phyloP scores from a whole-genome alignment of 92 coral and sea anemone species.

The Anthopleura xanthogrammica region DNA sequence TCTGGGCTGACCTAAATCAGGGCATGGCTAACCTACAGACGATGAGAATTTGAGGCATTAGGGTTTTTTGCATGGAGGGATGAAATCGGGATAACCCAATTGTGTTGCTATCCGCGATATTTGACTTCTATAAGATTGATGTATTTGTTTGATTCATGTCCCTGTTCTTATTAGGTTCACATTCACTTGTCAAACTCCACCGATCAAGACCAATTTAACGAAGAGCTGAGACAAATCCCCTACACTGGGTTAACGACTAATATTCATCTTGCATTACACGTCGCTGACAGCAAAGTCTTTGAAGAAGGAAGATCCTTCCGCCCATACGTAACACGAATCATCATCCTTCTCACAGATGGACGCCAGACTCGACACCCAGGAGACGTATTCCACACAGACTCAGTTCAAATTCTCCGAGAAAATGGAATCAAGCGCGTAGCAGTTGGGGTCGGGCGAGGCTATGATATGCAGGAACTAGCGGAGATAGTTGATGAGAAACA shows the following conservation, averaged over 20 bases:
- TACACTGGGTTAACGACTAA: conserved; percentile 63
- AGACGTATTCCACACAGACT: conserved; percentile 47
- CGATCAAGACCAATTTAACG: background rate
- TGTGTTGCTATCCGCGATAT: too few species aligned
- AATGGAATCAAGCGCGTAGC: conserved; percentile 55
- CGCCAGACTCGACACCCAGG: conserved; percentile 57
- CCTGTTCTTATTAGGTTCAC: background rate
- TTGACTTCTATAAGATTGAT: too few species aligned
- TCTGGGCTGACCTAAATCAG: too few species aligned
- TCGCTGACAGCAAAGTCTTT: conserved; percentile 55
- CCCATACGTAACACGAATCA: conserved; percentile 55
- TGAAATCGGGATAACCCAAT: too few species aligned
- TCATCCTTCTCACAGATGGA: conserved; percentile 77
- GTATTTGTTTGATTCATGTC: too few species aligned
- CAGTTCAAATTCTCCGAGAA: conserved; percentile 53
- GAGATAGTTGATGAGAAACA: conserved; percentile 38
- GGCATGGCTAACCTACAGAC: too few species aligned
- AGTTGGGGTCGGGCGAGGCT: conserved; percentile 56
- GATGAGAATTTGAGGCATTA: too few species aligned
- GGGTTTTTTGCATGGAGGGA: too few species aligned
- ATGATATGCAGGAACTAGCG: conserved; percentile 46
- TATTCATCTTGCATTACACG: conserved; percentile 58
- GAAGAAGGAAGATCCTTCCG: conserved; percentile 54
- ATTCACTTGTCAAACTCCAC: background rate
- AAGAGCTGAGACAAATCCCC: conserved; percentile 21